These are phyloP conservation scores for Champsocephalus gunnari DNA, from an alignment of 2,797 vertebrate species.

Conservation along the genomic window DNA sequence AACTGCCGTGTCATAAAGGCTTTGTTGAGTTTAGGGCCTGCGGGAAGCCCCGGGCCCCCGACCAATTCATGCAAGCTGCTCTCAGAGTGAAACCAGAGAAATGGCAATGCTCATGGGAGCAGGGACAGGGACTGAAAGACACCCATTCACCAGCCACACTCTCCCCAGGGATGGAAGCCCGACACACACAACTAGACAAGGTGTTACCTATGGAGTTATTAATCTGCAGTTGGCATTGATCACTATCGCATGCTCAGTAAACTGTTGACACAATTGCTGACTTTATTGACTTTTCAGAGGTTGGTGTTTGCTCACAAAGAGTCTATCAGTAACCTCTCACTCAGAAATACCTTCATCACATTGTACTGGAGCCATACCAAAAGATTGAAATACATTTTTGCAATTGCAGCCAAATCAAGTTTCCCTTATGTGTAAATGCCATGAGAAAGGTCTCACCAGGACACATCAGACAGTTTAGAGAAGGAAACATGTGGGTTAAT, in stretches of 20 bases:
- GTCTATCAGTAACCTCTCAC: not conserved
- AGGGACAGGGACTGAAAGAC: constrained; percentile 64
- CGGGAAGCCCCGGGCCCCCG: constrained; percentile 52
- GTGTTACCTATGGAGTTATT: constrained; percentile 34
- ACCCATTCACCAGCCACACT: constrained; percentile 60
- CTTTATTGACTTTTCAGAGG: not conserved
- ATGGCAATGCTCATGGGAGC: constrained; percentile 71
- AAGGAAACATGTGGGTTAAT: not conserved
- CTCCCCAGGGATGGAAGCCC: constrained; percentile 49
- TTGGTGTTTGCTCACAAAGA: not conserved
- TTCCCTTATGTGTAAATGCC: not conserved
- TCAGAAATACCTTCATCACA: not conserved
- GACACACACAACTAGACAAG: constrained; percentile 31
- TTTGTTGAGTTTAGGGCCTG: constrained; percentile 63
- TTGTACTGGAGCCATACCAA: not conserved
- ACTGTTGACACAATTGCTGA: constrained; percentile 19
- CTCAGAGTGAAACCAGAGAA: constrained; percentile 77
- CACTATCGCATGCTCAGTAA: constrained; percentile 6
- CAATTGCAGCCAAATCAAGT: not conserved
- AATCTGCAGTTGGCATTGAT: constrained; percentile 33
- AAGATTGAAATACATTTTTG: not conserved
- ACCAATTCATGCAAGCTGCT: constrained; percentile 55
- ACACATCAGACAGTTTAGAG: not conserved
- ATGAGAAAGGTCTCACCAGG: constrained; percentile 16
- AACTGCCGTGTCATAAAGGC: constrained; percentile 62